Evolutionary conservation across 2,113 vertebrate species (phyloP).

Genomic region (Synodontis membranacea): DNA sequence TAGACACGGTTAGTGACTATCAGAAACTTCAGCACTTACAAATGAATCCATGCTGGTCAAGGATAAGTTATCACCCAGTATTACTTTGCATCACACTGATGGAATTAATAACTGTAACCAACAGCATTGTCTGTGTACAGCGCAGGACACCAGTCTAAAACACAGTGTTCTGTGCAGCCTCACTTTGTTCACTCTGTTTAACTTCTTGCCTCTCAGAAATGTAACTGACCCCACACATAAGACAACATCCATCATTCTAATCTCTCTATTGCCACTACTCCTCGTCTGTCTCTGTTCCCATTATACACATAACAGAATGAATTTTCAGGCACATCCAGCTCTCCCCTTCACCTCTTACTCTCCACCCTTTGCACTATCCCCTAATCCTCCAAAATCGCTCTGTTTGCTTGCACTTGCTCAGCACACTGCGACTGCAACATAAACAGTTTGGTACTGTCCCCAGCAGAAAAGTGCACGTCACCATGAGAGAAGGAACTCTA

Average conservation of each 20-base stretch:
- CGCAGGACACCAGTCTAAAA: not conserved
- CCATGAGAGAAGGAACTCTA: slow-evolving; percentile 53
- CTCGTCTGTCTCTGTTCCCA: not conserved
- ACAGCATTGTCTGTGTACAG: not conserved
- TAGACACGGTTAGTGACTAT: not conserved
- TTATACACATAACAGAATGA: not conserved
- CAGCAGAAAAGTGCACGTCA: slow-evolving; percentile 35
- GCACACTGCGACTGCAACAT: not conserved
- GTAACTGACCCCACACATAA: not conserved
- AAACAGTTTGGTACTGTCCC: slow-evolving; percentile 22
- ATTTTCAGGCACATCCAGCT: not conserved
- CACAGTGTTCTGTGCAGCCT: slow-evolving; percentile 11
- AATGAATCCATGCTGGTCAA: not conserved
- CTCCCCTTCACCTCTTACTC: not conserved
- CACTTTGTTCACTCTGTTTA: slow-evolving; percentile 17
- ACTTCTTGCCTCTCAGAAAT: not conserved
- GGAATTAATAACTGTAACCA: not conserved
- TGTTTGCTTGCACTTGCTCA: slow-evolving; percentile 16
- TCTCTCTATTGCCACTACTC: slow-evolving; percentile 16
- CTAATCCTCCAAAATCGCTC: slow-evolving; percentile 53
- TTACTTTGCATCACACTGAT: not conserved
- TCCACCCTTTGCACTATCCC: slow-evolving; percentile 33
- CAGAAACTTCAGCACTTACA: not conserved
- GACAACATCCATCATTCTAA: slow-evolving; percentile 21
- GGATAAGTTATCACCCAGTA: not conserved